These are phyloP conservation scores for Cydia amplana DNA, from an alignment of 1,140 invertebrate species.

Conservation along the genomic window DNA sequence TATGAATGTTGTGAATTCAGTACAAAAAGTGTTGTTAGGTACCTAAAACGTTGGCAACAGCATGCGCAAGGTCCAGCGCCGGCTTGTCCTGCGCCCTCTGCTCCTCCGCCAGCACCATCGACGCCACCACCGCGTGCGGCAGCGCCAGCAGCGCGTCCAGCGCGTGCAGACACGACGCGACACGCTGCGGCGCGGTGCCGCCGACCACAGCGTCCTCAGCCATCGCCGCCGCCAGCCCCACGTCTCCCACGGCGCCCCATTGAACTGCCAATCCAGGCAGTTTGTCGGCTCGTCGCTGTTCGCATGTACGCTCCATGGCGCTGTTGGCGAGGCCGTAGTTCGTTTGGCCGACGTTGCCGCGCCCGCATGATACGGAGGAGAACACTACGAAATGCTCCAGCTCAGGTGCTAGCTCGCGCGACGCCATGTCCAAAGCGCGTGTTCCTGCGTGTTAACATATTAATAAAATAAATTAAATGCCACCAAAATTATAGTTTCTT, in stretches of 20 bases:
- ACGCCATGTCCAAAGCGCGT: too few relatives aligned
- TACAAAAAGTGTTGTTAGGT: too few relatives aligned
- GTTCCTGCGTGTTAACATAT: too few relatives aligned
- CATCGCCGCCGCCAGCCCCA: conserved; percentile 93
- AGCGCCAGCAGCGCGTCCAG: conserved; percentile 61
- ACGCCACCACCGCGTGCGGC: conserved; percentile 80
- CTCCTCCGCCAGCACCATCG: conserved; percentile 79
- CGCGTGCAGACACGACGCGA: conserved; percentile 80
- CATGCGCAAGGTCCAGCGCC: background rate
- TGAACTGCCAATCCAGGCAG: conserved; percentile 92
- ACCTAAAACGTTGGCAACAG: background rate
- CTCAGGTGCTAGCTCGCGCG: too few relatives aligned
- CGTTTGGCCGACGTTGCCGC: conserved; percentile 95
- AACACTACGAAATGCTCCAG: too few relatives aligned
- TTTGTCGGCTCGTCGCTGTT: conserved; percentile 88
- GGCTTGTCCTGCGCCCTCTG: background rate
- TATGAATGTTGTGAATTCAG: too few relatives aligned
- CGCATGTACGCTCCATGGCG: conserved; percentile 96
- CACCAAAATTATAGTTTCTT: too few relatives aligned
- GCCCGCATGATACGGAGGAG: conserved; percentile 82
- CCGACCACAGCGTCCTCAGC: conserved; percentile 77
- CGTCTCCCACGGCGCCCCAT: conserved; percentile 98
- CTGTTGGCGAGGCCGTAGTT: conserved; percentile 98
- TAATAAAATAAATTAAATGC: too few relatives aligned
- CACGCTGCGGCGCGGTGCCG: conserved; percentile 80